Evolutionary conservation across 2,888 invertebrate genomes (phyloP).

Genomic region (Drymonia ruficornis): DNA sequence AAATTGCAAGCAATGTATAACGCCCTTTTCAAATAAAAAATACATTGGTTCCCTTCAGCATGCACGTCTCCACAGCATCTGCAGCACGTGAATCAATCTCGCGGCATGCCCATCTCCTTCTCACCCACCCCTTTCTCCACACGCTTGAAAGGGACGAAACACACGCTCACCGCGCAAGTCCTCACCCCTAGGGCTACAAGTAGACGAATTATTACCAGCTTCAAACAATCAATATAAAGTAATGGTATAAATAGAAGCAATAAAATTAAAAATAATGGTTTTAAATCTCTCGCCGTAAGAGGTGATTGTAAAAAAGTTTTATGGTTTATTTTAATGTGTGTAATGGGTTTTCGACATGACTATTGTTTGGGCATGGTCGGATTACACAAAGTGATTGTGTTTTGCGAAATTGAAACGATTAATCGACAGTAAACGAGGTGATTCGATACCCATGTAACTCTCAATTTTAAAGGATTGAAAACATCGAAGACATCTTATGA

Average conservation of each 20-base stretch:
- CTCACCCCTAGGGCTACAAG: slow-evolving; percentile 52
- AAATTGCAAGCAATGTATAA: too few relatives aligned
- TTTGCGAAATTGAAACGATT: slow-evolving; percentile 4
- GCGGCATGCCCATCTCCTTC: slow-evolving; percentile 49
- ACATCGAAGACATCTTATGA: neutral
- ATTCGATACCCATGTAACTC: neutral
- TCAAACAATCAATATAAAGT: slow-evolving; percentile 70
- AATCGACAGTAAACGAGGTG: neutral
- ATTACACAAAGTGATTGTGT: neutral
- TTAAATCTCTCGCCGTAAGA: slow-evolving; percentile 21
- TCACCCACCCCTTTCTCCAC: slow-evolving; percentile 34
- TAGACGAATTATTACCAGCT: slow-evolving; percentile 53
- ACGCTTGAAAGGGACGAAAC: slow-evolving; percentile 46
- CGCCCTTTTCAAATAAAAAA: neutral
- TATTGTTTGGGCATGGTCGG: slow-evolving; percentile 4
- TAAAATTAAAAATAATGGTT: slow-evolving; percentile 31
- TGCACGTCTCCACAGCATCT: slow-evolving; percentile 65
- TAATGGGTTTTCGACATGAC: slow-evolving; percentile 1
- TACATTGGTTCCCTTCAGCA: slow-evolving; percentile 44
- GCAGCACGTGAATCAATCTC: slow-evolving; percentile 73
- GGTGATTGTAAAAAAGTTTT: slow-evolving; percentile 15
- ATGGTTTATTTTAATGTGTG: slow-evolving; percentile 6
- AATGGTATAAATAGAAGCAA: slow-evolving; percentile 39
- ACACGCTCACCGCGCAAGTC: slow-evolving; percentile 68
- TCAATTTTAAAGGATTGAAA: neutral